Conservation (phyloP, 2,113 vertebrate species). For the Paedocypris sp. region DNA sequence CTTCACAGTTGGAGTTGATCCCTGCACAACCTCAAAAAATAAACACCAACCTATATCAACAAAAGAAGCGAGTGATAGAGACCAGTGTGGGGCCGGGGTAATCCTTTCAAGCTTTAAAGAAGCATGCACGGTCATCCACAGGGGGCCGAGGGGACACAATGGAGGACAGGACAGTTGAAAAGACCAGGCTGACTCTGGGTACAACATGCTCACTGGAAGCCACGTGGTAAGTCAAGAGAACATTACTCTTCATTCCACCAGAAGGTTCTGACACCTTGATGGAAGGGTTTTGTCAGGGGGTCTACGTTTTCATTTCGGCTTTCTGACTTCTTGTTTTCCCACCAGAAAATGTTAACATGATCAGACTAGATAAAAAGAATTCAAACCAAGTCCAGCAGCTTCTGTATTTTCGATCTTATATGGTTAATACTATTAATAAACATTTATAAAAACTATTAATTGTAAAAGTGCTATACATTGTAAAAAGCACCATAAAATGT, state of each 20-base stretch:
- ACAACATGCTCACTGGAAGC: not conserved
- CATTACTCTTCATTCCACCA: not conserved
- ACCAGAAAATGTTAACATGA: too few species aligned
- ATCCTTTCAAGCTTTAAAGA: conserved; percentile 30
- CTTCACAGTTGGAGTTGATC: conserved; percentile 1
- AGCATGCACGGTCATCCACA: conserved; percentile 12
- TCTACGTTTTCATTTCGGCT: not conserved
- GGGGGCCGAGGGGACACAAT: conserved; percentile 18
- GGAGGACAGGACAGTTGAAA: not conserved
- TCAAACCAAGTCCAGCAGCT: too few species aligned
- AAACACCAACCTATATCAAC: conserved; percentile 21
- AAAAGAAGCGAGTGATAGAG: conserved; percentile 19
- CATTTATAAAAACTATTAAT: too few species aligned
- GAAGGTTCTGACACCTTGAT: not conserved
- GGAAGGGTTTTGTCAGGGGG: not conserved
- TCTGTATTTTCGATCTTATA: too few species aligned
- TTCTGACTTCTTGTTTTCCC: too few species aligned
- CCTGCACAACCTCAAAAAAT: conserved; percentile 1
- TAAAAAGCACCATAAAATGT: too few species aligned
- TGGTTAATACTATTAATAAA: too few species aligned
- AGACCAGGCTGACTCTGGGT: conserved; percentile 10
- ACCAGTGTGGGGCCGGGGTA: conserved; percentile 18
- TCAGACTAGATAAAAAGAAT: too few species aligned
- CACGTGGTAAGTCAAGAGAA: not conserved
- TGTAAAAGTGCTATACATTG: too few species aligned